Evolutionary conservation across 2,113 vertebrate genomes (phyloP).

Genomic region (Equus przewalskii): DNA sequence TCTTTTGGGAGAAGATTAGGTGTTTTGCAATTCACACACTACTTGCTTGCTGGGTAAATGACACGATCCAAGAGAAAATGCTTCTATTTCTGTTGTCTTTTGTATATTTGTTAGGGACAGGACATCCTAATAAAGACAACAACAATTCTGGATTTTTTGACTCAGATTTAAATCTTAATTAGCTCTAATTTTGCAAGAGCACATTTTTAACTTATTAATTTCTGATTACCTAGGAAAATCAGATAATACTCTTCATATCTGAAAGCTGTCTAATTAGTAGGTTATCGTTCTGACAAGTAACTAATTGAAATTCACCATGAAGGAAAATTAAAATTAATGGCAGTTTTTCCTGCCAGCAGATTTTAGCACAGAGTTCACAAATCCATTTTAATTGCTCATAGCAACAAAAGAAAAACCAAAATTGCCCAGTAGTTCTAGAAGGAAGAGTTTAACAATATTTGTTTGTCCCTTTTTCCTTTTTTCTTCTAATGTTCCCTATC

Average conservation of each 20-base stretch:
- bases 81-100: slow-evolving; percentile 22
- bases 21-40: background rate
- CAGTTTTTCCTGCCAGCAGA: slow-evolving; percentile 9
- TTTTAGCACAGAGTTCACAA: background rate
- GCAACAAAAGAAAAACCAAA: background rate
- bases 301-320: slow-evolving; percentile 45
- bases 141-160: background rate
- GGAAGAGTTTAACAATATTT: background rate
- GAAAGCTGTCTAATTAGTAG: slow-evolving; percentile 14
- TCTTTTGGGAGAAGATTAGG: background rate
- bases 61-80: background rate
- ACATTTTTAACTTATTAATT: slow-evolving; percentile 39
- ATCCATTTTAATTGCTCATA: background rate
- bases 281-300: background rate
- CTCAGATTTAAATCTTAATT: slow-evolving; percentile 43
- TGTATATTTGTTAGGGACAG: background rate
- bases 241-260: background rate
- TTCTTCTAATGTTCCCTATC: background rate
- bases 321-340: slow-evolving; percentile 36
- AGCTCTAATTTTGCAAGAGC: slow-evolving; percentile 14
- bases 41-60: background rate
- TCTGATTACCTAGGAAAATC: slow-evolving; percentile 55
- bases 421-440: background rate
- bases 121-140: slow-evolving; percentile 4
- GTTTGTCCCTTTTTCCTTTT: background rate